These are phyloP conservation scores for Drosophila percnosoma DNA, from an alignment of 2,888 invertebrate species.

Conservation along the genomic window DNA sequence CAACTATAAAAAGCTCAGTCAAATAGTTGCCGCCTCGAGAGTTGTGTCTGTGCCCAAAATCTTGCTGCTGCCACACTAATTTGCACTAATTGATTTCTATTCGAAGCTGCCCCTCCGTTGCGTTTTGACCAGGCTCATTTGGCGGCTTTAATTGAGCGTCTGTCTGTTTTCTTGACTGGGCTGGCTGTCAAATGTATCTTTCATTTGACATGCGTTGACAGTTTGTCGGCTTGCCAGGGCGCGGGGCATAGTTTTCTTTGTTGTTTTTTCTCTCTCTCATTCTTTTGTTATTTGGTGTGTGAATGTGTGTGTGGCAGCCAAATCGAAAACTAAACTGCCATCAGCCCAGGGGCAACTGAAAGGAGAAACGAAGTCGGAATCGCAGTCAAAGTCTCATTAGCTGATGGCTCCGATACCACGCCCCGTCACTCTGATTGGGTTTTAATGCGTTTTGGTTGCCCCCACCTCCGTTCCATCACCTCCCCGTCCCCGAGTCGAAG, in stretches of 20 bases:
- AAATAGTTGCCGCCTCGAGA: constrained; percentile 3
- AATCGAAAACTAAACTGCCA: constrained; percentile 74
- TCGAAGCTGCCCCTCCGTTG: constrained; percentile 18
- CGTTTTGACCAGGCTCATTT: constrained; percentile 42
- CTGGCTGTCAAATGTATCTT: constrained; percentile 69
- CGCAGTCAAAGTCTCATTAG: constrained; percentile 78
- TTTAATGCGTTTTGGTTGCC: constrained; percentile 67
- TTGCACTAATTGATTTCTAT: constrained; percentile 78
- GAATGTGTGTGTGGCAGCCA: constrained; percentile 45
- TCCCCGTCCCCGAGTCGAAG: constrained; percentile 23
- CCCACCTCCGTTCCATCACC: not conserved
- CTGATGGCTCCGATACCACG: constrained; percentile 63
- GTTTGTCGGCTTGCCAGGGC: constrained; percentile 45
- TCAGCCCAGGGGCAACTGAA: constrained; percentile 23
- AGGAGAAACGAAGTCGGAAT: constrained; percentile 22
- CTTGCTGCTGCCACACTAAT: constrained; percentile 60
- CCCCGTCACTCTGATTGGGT: constrained; percentile 68
- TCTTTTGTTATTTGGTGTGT: constrained; percentile 16
- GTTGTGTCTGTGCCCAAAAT: constrained; percentile 29
- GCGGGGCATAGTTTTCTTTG: constrained; percentile 40
- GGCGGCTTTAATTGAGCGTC: constrained; percentile 72
- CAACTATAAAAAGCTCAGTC: constrained; percentile 30
- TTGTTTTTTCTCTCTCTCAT: constrained; percentile 12
- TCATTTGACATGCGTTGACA: constrained; percentile 73
- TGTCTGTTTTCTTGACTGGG: constrained; percentile 22